Base-by-base conservation (phyloP, 2,113 vertebrate species). In the human region DNA sequence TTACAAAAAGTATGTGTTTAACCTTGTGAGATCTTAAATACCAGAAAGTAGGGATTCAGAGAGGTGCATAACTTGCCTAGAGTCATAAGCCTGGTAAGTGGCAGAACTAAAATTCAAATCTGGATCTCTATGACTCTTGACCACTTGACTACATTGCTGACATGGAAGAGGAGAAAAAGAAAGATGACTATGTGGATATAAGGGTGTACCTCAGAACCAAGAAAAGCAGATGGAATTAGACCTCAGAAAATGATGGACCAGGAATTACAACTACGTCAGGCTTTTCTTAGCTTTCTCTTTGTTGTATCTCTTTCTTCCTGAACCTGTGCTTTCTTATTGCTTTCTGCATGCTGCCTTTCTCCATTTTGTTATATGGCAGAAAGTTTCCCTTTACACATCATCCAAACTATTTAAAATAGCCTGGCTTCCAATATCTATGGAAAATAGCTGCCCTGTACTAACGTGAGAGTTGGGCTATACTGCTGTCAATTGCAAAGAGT, bases 281-380 rank as follows among this genome's bases (percentile, higher is more conserved):
- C 35, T 93, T 96, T 78, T 93, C 76, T 89, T 96, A 83, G 90
- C 14, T 45, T 81, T 81, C 45, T 87, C 43, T 93, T 83, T 59
- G 32, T 75, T 76, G 38, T 76, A 20, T 70, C 40, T 78, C 48
- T 83, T 57, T 76, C 78, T 40, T 50, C 14, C 35, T 93, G 57
- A 83, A 78, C 40, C 83, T 25, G 75, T 68, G 38, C 25, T 89
- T 93, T 68, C 59, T 79, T 89, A 43, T 89, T 84, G 89, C 45
- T 78, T 78, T 59, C 35, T 79, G 70, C 25, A 64, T 30, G 68
- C 30, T 93, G 59, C n/a, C 18, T 93, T 95, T 89, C 52, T 79
- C 50, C 79, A 5, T 68, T 86, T 76, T 76, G 30, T 20, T 32
- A 91, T 43, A 90, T 75, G 61, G 55, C 59, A 91, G 59, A 88